These are phyloP conservation scores for Raphicerus campestris DNA, from an alignment of 2,113 vertebrate genomes.

Conservation along the genomic window DNA sequence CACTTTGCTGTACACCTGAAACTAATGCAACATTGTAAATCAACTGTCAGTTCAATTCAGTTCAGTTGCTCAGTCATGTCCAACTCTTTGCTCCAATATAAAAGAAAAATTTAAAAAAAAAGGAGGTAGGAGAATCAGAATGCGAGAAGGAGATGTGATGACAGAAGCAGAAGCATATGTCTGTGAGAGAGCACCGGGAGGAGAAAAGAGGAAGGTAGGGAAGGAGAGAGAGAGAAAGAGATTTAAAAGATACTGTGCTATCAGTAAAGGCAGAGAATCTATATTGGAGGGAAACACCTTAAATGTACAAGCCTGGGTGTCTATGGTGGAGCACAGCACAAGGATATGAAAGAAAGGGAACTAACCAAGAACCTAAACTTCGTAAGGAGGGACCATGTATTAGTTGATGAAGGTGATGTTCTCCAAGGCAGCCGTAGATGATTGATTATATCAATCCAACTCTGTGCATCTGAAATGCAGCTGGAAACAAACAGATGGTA, in stretches of 20 bases:
- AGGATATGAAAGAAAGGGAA: not conserved
- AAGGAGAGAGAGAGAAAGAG: not conserved
- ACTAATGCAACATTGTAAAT: not conserved
- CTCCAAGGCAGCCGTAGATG: accelerated
- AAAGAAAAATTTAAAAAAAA: not conserved
- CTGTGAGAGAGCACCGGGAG: accelerated
- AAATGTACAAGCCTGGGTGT: not conserved
- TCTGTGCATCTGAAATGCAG: not conserved
- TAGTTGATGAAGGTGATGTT: not conserved
- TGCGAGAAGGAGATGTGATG: not conserved
- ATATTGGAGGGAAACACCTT: not conserved
- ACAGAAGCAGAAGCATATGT: not conserved
- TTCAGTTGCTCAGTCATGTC: not conserved
- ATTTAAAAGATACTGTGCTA: not conserved
- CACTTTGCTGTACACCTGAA: too few species aligned
- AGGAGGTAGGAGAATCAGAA: not conserved
- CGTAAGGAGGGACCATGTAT: not conserved
- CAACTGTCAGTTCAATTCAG: not conserved
- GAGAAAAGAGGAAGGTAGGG: not conserved
- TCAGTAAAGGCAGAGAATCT: not conserved
- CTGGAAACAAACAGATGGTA: not conserved
- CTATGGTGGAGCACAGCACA: not conserved
- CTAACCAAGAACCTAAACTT: not conserved
- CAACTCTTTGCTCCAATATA: not conserved
- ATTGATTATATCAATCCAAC: not conserved